A percentile compares a stretch with the other conserved stretches of the same genome.
These are phyloP conservation scores for Ptilodon capucinus DNA, from an alignment of 2,888 invertebrate genomes.

Conservation along the genomic window DNA sequence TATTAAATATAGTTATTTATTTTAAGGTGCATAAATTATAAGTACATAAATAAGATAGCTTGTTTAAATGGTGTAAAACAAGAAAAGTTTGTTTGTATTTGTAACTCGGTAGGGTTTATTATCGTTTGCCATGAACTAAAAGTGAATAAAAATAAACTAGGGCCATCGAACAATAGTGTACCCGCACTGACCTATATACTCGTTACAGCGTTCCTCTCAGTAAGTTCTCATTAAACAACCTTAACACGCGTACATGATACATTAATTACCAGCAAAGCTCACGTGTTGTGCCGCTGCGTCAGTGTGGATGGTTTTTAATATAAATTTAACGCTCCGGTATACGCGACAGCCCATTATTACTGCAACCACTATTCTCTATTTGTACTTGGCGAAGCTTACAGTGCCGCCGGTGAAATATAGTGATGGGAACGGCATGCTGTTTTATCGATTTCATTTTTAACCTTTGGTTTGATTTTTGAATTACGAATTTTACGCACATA, in stretches of 20 bases:
- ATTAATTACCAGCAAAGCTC: conserved; percentile 13
- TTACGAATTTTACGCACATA: not conserved
- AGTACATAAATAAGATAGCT: too few species aligned
- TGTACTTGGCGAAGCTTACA: conserved; percentile 63
- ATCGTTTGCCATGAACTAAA: too few species aligned
- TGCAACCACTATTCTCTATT: conserved; percentile 68
- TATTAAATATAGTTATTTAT: too few species aligned
- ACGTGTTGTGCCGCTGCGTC: conserved; percentile 16
- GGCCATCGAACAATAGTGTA: not conserved
- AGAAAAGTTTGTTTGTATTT: too few species aligned
- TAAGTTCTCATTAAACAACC: not conserved
- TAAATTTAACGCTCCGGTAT: conserved; percentile 64
- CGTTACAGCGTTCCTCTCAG: not conserved
- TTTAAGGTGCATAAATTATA: too few species aligned
- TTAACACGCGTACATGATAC: conserved; percentile 1
- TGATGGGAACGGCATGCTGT: conserved; percentile 29
- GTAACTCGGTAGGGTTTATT: too few species aligned
- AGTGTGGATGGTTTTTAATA: conserved; percentile 55
- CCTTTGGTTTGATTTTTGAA: not conserved
- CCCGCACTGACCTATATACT: not conserved
- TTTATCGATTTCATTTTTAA: conserved; percentile 27
- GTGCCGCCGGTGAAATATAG: conserved; percentile 44
- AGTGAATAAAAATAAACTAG: not conserved
- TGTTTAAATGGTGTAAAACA: too few species aligned
- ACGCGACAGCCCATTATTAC: conserved; percentile 59